A percentile compares a stretch with the other conserved stretches of the same genome.
These are phyloP conservation scores for Leucoptera coffeella DNA, from an alignment of 2,888 invertebrate genomes.

Conservation along the genomic window DNA sequence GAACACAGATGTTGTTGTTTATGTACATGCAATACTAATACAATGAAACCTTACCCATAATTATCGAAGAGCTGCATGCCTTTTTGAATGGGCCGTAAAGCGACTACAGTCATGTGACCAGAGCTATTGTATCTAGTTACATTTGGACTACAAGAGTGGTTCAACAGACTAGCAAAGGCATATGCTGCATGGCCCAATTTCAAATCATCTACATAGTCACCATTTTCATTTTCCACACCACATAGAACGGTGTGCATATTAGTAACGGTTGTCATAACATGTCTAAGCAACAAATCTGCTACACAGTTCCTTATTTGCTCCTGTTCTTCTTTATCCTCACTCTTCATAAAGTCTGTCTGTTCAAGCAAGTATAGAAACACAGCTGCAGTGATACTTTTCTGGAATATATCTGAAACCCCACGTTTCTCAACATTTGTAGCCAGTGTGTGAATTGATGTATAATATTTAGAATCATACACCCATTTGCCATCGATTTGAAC, in stretches of 20 bases:
- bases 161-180: slow-evolving; percentile 71
- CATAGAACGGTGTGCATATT: slow-evolving; percentile 79
- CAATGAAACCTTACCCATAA: slow-evolving; percentile 76
- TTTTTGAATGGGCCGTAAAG: slow-evolving; percentile 61
- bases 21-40: too few relatives aligned
- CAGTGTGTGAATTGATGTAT: slow-evolving; percentile 59
- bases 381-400: slow-evolving; percentile 58
- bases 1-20: too few relatives aligned
- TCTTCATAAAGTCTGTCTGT: slow-evolving; percentile 49
- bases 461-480: slow-evolving; percentile 42
- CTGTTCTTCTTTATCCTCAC: slow-evolving; percentile 16
- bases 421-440: slow-evolving; percentile 63
- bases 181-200: slow-evolving; percentile 64
- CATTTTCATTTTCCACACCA: slow-evolving; percentile 28
- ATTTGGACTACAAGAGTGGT: slow-evolving; percentile 86
- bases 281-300: slow-evolving; percentile 63
- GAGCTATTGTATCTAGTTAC: slow-evolving; percentile 58
- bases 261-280: slow-evolving; percentile 75
- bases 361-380: slow-evolving; percentile 58
- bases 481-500: slow-evolving; percentile 16
- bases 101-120: slow-evolving; percentile 34
- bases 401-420: slow-evolving; percentile 63
- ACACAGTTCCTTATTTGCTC: slow-evolving; percentile 25
- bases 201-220: slow-evolving; percentile 26
- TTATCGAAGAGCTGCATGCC: slow-evolving; percentile 73